Conservation (phyloP, 2,888 invertebrate species). For the Catonia carolina region DNA sequence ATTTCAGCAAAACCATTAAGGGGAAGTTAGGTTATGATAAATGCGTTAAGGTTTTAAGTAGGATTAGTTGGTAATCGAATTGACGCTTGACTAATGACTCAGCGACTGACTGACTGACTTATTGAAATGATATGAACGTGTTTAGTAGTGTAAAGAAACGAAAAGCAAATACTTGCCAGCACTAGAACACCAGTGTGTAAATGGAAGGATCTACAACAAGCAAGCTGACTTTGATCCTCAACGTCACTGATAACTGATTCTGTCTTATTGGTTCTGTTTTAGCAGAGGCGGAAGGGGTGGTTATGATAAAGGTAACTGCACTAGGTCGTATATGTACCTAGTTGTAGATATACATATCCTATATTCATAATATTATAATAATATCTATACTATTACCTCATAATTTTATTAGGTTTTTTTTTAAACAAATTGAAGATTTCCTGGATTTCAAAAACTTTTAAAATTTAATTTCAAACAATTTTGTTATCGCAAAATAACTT, state of each 20-base stretch:
- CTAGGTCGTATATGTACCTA: conserved; percentile 50
- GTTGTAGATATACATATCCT: conserved; percentile 47
- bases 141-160: not conserved
- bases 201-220: conserved; percentile 17
- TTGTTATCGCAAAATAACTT: too few species aligned
- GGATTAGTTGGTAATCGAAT: too few species aligned
- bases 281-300: conserved; percentile 93
- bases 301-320: conserved; percentile 94
- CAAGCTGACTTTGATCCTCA: conserved; percentile 24
- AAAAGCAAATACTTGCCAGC: not conserved
- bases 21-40: too few species aligned
- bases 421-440: not conserved
- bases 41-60: conserved; percentile 1
- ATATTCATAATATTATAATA: conserved; percentile 8
- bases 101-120: conserved; percentile 11
- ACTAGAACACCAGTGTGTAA: conserved; percentile 3
- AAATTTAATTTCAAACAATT: not conserved
- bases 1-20: too few species aligned
- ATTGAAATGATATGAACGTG: not conserved
- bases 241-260: conserved; percentile 17
- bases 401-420: not conserved
- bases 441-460: not conserved
- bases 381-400: too few species aligned
- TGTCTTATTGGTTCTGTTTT: conserved; percentile 60
- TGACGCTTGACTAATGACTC: too few species aligned